phyloP scores from a whole-genome alignment of 1,140 invertebrate species.

The Euura lappo region DNA sequence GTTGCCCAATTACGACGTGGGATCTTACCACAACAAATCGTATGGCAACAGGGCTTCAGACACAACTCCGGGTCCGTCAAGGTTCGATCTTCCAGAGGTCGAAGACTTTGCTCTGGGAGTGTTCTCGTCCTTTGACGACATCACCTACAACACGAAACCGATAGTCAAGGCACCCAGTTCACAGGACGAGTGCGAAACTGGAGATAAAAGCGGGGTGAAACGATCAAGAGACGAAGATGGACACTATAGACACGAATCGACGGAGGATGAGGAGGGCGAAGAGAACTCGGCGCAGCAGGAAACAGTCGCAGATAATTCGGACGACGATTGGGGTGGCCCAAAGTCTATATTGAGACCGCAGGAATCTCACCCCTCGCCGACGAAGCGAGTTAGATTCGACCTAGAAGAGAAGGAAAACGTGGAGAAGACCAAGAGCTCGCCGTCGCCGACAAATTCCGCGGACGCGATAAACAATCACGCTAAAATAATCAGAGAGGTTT shows the following conservation, averaged over 20 bases:
- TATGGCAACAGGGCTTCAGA: constrained; percentile 38
- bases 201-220: constrained; percentile 23
- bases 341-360: constrained; percentile 42
- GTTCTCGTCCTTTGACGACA: constrained; percentile 69
- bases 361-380: constrained; percentile 33
- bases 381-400: constrained; percentile 59
- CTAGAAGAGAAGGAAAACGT: constrained; percentile 60
- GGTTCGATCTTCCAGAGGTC: constrained; percentile 76
- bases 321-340: constrained; percentile 59
- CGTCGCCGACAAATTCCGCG: constrained; percentile 51
- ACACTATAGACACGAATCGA: constrained; percentile 45
- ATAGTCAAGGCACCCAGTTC: constrained; percentile 61
- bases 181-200: constrained; percentile 56
- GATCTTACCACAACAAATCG: constrained; percentile 23
- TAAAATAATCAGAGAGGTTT: constrained; percentile 84
- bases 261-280: constrained; percentile 54
- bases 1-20: constrained; percentile 36
- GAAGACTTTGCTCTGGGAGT: constrained; percentile 65
- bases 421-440: constrained; percentile 52
- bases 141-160: constrained; percentile 74
- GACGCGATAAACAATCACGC: constrained; percentile 73
- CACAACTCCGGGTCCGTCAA: constrained; percentile 67
- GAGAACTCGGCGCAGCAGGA: constrained; percentile 59
- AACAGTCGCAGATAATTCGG: constrained; percentile 58
- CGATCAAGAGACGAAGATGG: constrained; percentile 27